Evolutionary conservation across 2,113 vertebrate genomes (phyloP).

Genomic region (Pampusana beccarii): DNA sequence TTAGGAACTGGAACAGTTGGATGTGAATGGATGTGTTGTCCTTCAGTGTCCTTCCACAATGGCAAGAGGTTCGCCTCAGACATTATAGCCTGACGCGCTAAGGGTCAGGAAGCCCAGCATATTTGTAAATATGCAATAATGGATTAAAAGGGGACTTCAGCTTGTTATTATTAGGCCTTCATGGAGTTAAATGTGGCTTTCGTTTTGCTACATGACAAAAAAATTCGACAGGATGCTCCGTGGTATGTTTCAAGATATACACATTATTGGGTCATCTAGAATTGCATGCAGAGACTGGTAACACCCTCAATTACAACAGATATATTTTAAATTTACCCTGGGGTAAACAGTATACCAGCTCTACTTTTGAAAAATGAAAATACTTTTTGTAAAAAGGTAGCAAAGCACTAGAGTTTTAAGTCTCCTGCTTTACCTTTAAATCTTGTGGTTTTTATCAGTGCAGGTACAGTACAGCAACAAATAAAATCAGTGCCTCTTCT

Average conservation of each 20-base stretch:
- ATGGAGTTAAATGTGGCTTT: neutral
- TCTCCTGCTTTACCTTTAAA: neutral
- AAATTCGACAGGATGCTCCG: neutral
- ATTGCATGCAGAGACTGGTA: neutral
- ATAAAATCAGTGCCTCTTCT: neutral
- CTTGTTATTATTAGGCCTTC: neutral
- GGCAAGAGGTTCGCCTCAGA: neutral
- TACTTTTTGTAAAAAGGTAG: neutral
- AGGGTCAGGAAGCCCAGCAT: neutral
- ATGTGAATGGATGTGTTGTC: neutral
- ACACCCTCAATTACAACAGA: neutral
- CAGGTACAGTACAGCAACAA: neutral
- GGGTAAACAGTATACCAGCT: accelerated
- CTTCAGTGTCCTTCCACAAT: neutral
- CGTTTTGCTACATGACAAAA: neutral
- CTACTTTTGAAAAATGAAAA: neutral
- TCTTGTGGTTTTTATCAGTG: neutral
- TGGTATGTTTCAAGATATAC: neutral
- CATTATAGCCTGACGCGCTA: neutral
- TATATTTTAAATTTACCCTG: neutral
- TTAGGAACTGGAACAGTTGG: neutral
- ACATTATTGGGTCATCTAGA: neutral
- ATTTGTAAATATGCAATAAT: neutral
- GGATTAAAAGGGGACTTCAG: neutral
- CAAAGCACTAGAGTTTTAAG: neutral